phyloP scores from a whole-genome alignment of 1,140 invertebrate species.

The Littorina saxatilis region DNA sequence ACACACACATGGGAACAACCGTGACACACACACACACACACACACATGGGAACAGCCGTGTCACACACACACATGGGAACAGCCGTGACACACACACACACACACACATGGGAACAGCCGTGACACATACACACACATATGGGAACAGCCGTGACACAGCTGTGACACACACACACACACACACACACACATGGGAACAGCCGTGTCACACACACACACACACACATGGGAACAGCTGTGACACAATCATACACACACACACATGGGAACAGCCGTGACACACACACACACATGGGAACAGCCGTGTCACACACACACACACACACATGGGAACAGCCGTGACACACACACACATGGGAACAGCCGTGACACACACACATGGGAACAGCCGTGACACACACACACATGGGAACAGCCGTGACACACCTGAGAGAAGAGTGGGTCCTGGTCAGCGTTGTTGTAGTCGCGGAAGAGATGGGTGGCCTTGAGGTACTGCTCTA shows the following conservation, averaged over 20 bases:
- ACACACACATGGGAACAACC: too few relatives aligned
- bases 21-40: not conserved
- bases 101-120: too few relatives aligned
- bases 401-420: not conserved
- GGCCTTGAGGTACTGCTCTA: slow-evolving; percentile 89
- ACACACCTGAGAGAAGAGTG: slow-evolving; percentile 86
- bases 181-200: not conserved
- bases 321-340: too few relatives aligned
- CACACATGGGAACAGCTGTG: too few relatives aligned
- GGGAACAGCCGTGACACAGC: too few relatives aligned
- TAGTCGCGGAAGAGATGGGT: slow-evolving; percentile 92
- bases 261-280: too few relatives aligned
- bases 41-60: not conserved
- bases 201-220: too few relatives aligned
- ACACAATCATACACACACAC: too few relatives aligned
- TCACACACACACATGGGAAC: not conserved
- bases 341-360: not conserved
- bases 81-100: too few relatives aligned
- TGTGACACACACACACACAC: too few relatives aligned
- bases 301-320: too few relatives aligned
- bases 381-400: not conserved
- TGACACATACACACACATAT: too few relatives aligned
- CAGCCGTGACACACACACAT: slow-evolving; percentile 57
- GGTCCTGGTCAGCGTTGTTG: slow-evolving; percentile 87
- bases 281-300: not conserved